These are phyloP conservation scores for Hemicordylus capensis DNA, from an alignment of 2,113 vertebrate genomes.

Conservation along the genomic window DNA sequence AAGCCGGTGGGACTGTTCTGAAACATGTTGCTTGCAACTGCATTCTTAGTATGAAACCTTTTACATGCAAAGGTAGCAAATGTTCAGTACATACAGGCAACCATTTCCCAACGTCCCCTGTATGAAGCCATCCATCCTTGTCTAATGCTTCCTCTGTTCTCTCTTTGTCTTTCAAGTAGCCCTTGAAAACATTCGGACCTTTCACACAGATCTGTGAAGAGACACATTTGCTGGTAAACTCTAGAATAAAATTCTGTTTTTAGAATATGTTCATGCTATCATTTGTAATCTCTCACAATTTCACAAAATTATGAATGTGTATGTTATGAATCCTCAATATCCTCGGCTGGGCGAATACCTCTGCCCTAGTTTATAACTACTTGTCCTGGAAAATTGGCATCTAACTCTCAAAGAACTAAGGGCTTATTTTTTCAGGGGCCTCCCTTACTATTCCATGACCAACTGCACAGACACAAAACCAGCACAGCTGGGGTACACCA, in stretches of 20 bases:
- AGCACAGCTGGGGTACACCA: neutral
- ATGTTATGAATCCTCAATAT: neutral
- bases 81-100: constrained; percentile 81
- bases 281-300: neutral
- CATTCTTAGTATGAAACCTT: neutral
- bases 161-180: constrained; percentile 94
- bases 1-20: neutral
- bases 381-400: neutral
- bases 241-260: neutral
- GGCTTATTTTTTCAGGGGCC: neutral
- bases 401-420: neutral
- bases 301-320: neutral
- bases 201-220: constrained; percentile 93
- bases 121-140: constrained; percentile 93
- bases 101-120: constrained; percentile 96
- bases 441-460: neutral
- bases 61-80: neutral
- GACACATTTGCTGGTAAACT: neutral
- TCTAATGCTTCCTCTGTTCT: constrained; percentile 91
- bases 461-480: neutral
- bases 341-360: neutral
- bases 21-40: neutral
- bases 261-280: neutral
- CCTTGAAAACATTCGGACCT: constrained; percentile 97
- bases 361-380: neutral